Evolutionary conservation across 2,888 invertebrate species (phyloP).

Genomic region (Epistrophe eligans): DNA sequence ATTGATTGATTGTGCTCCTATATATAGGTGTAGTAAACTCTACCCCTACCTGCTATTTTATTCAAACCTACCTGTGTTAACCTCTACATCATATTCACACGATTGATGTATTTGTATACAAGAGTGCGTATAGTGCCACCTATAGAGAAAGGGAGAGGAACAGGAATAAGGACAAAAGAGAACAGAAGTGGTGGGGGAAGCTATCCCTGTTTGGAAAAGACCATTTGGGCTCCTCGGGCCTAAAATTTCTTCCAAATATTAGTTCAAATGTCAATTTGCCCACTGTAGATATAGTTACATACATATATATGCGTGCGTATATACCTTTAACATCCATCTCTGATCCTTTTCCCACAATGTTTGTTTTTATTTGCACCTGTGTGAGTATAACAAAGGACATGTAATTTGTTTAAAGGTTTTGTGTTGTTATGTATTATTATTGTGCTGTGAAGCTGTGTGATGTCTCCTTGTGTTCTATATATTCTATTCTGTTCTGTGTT

Average conservation of each 20-base stretch:
- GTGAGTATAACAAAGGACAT: conserved; percentile 62
- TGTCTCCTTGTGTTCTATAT: conserved; percentile 1
- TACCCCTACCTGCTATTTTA: not conserved
- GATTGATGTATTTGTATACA: conserved; percentile 60
- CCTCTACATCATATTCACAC: conserved; percentile 59
- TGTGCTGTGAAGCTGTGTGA: conserved; percentile 6
- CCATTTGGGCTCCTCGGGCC: conserved; percentile 27
- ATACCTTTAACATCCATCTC: conserved; percentile 16
- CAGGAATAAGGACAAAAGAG: not conserved
- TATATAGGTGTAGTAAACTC: not conserved
- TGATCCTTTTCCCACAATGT: conserved; percentile 27
- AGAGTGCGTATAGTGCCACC: conserved; percentile 23
- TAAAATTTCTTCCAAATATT: conserved; percentile 64
- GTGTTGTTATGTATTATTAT: conserved; percentile 34
- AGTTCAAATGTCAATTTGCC: conserved; percentile 69
- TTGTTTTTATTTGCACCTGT: conserved; percentile 39
- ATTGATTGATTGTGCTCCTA: conserved; percentile 72
- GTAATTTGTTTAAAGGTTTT: conserved; percentile 68
- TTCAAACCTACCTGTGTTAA: conserved; percentile 26
- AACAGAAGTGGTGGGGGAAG: not conserved
- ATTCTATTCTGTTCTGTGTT: not conserved
- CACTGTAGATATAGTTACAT: conserved; percentile 23
- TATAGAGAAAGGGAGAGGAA: not conserved
- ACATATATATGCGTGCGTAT: not conserved
- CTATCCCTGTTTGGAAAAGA: conserved; percentile 29